A percentile compares a stretch with the other conserved stretches of the same genome.
Conservation (phyloP, 2,797 vertebrate genomes). For the Alectoris magna region DNA sequence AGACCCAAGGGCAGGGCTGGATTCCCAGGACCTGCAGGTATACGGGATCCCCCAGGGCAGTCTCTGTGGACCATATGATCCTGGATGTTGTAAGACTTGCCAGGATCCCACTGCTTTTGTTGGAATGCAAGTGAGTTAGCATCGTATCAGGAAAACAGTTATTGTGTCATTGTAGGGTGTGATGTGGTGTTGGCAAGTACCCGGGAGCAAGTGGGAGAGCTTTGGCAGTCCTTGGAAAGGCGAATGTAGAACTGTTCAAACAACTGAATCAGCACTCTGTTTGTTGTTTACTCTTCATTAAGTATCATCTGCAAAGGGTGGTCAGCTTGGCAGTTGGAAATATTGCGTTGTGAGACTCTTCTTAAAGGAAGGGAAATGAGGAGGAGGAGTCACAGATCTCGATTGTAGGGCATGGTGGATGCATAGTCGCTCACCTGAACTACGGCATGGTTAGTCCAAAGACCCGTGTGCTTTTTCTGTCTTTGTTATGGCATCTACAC, state of each 20-base stretch:
- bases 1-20: not conserved
- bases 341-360: not conserved
- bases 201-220: not conserved
- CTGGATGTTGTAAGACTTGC: not conserved
- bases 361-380: not conserved
- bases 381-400: not conserved
- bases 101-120: not conserved
- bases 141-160: fast-evolving
- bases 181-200: not conserved
- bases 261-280: not conserved
- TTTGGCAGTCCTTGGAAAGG: not conserved
- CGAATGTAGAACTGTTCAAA: not conserved
- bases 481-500: not conserved
- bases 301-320: not conserved
- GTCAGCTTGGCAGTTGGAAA: not conserved
- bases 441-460: not conserved
- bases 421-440: not conserved
- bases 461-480: fast-evolving
- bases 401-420: fast-evolving
- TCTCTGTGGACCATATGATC: not conserved
- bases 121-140: not conserved
- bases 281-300: not conserved
- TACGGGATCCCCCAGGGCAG: not conserved
- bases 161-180: fast-evolving
- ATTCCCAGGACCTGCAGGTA: not conserved